Evolutionary conservation across 2,797 vertebrate species (phyloP).

Genomic region (Lagothrix lagotricha): DNA sequence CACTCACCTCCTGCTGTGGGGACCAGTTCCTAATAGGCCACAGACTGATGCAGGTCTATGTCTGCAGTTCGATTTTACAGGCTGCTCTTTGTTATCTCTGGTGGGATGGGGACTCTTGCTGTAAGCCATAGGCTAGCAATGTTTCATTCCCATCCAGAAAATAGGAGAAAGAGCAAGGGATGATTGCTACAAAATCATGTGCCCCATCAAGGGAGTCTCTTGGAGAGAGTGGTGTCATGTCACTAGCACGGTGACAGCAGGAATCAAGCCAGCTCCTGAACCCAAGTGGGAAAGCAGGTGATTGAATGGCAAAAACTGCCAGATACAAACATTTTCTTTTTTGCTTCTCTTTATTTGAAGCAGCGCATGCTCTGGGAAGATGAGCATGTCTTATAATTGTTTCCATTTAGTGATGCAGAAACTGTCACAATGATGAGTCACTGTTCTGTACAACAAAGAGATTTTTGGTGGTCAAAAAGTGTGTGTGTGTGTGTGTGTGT

Average conservation of each 20-base stretch:
- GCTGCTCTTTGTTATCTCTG: no score
- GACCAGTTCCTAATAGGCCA: not conserved
- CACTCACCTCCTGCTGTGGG: not conserved
- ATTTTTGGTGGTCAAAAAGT: not conserved
- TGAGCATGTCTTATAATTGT: not conserved
- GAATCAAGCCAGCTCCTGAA: not conserved
- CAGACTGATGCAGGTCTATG: no score
- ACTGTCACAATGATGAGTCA: not conserved
- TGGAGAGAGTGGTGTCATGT: not conserved
- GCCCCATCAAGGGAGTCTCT: not conserved
- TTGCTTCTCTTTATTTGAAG: not conserved
- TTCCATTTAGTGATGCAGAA: not conserved
- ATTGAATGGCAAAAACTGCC: not conserved
- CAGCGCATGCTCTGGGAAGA: not conserved
- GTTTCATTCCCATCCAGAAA: not conserved
- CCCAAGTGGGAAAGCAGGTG: not conserved
- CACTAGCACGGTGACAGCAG: no score
- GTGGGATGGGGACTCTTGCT: not conserved
- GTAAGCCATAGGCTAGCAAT: not conserved
- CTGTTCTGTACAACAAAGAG: not conserved
- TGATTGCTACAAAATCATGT: not conserved
- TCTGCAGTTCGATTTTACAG: no score
- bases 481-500: no score
- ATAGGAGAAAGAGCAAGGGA: not conserved
- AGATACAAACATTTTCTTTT: not conserved